Percentiles rank a stretch among this genome's conserved stretches.
phyloP scores from a whole-genome alignment of 2,113 vertebrate genomes.

The Leuciscus idus region DNA sequence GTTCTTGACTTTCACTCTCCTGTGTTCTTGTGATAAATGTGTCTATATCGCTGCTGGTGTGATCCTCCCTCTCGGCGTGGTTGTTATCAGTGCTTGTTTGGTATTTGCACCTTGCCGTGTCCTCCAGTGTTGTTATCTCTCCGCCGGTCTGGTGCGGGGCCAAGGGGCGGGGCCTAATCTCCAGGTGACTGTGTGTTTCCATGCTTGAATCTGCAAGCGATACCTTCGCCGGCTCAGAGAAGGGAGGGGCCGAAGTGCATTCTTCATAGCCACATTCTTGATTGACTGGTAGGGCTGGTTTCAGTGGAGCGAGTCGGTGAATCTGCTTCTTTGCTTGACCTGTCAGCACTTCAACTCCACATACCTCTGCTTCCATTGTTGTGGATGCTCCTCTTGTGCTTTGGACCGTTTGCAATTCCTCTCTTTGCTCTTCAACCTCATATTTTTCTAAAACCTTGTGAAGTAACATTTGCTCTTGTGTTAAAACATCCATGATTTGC shows the following conservation, averaged over 20 bases:
- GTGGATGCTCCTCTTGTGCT: not conserved
- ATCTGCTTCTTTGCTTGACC: slow-evolving; percentile 45
- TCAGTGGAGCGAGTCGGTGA: not conserved
- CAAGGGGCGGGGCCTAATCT: slow-evolving; percentile 44
- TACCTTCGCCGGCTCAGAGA: slow-evolving; percentile 53
- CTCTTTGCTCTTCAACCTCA: not conserved
- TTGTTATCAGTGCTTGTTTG: not conserved
- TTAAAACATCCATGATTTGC: not conserved
- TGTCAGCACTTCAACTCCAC: slow-evolving; percentile 19
- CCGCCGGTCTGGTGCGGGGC: not conserved
- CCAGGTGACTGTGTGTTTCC: slow-evolving; percentile 38
- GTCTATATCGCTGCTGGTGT: not conserved
- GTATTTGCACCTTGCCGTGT: slow-evolving; percentile 1
- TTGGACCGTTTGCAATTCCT: not conserved
- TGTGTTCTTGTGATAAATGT: not conserved
- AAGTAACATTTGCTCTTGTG: not conserved
- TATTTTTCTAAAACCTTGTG: not conserved
- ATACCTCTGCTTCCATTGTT: not conserved
- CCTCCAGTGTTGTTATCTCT: slow-evolving; percentile 18
- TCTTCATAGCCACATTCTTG: slow-evolving; percentile 63
- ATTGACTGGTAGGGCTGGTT: slow-evolving; percentile 70
- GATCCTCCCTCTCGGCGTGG: slow-evolving; percentile 32
- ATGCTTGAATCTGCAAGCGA: slow-evolving; percentile 48
- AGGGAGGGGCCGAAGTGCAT: slow-evolving; percentile 67
- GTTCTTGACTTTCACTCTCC: slow-evolving; percentile 2